A percentile compares a stretch with the other conserved stretches of the same genome.
Conservation (phyloP, 2,797 vertebrate species). For the Parauchenoglanis punctatus region DNA sequence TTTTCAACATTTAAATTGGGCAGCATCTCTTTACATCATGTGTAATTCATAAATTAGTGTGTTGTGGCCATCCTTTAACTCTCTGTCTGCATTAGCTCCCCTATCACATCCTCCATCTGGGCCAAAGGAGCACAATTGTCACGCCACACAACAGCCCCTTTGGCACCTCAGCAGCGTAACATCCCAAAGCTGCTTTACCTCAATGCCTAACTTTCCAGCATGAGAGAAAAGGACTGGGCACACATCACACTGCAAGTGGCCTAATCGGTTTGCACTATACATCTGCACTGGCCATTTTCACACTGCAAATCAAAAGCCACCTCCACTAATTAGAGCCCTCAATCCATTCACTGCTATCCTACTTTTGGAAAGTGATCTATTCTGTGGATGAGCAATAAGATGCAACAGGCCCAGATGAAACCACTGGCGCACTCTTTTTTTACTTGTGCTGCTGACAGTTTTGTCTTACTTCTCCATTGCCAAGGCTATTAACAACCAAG, state of each 20-base stretch:
- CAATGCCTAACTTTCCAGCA: slow-evolving; percentile 79
- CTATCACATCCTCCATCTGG: slow-evolving; percentile 85
- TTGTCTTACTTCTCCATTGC: slow-evolving; percentile 25
- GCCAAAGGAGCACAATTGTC: slow-evolving; percentile 83
- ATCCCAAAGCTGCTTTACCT: slow-evolving; percentile 81
- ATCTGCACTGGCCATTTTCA: slow-evolving; percentile 86
- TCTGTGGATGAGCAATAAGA: slow-evolving; percentile 56
- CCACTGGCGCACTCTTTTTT: slow-evolving; percentile 59
- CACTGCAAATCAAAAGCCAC: slow-evolving; percentile 87
- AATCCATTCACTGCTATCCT: slow-evolving; percentile 86
- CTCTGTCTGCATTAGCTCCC: slow-evolving; percentile 80
- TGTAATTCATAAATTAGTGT: slow-evolving; percentile 24
- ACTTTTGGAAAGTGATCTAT: slow-evolving; percentile 82
- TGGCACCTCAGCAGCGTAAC: slow-evolving; percentile 82
- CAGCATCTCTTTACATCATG: neutral
- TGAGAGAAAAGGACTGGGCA: slow-evolving; percentile 77
- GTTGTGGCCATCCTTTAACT: slow-evolving; percentile 27
- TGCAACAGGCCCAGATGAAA: slow-evolving; percentile 63
- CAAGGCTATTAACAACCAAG: slow-evolving; percentile 42
- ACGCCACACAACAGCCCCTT: slow-evolving; percentile 79
- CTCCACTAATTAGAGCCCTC: slow-evolving; percentile 80
- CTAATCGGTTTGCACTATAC: slow-evolving; percentile 90
- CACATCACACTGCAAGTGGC: slow-evolving; percentile 80
- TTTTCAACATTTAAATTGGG: neutral
- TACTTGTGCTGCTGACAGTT: slow-evolving; percentile 27